Base-by-base conservation (phyloP, 1,140 invertebrate species). In the Micrasema longulum region DNA sequence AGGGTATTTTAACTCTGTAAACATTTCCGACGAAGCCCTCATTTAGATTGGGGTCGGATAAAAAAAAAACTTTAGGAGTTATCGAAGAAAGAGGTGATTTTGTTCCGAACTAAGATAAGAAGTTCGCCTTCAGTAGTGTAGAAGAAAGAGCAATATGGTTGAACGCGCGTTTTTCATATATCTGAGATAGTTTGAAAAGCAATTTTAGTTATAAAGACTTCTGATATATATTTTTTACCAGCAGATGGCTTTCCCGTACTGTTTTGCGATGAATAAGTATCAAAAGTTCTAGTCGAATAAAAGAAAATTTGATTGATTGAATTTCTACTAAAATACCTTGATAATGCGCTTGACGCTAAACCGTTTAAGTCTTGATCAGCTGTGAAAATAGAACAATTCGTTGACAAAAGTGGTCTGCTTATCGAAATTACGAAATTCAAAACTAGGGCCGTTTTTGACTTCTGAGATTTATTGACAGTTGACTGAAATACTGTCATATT, bases 31-130 rank as follows among this genome's bases (percentile, higher is more conserved):
- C 55, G 55, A 20, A 60, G 55, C 55, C 55, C 16, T 60, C 55
- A 60, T 60, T 60, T 60, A 60, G 55, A 60, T 60, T 60, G 55
- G 55, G 55, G 55, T 43, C 9, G 55, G 35, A 41, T 60, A 60
- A 60, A 60, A 60, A 60, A 60, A 55, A 60, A 60, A 60, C 55
- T 60, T 60, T 20, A 60, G 41, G 55, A 60, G 55, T 60, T 60
- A 60, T 60, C 55, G 55, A 35, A 41, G 35, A 60, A 60, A 60
- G 55, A 38, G 55, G 55, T 60, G 55, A 60, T 60, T 38, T 60
- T 60, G 55, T 60, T 38, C 36, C 35, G 9, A 60, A 60, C 55
- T 60, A 18, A 60, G 55, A 60, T 60, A 60, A 60, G 35, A 60
- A 60, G 55, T 60, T 41, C 55, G 55, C 55, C 55, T 23, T 41